Percentiles rank a stretch among this genome's conserved stretches.
These are phyloP conservation scores for Cladopsammia gracilis DNA, from an alignment of 64 coral and sea anemone genomes.

Conservation along the genomic window DNA sequence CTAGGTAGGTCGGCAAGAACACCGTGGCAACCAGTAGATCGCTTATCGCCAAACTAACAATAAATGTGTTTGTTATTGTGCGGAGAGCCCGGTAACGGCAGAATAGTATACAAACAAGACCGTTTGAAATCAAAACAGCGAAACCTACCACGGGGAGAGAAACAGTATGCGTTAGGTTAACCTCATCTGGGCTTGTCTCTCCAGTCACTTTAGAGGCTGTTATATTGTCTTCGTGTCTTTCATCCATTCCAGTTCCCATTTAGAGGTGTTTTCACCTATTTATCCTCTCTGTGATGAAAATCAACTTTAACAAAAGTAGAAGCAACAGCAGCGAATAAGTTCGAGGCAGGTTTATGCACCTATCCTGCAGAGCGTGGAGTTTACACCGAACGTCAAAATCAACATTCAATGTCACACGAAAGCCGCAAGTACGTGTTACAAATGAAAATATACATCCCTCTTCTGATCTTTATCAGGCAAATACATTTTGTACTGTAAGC, in stretches of 20 bases:
- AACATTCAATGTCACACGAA: background rate
- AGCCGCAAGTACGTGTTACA: background rate
- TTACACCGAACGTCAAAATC: too few species aligned
- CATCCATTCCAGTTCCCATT: too few species aligned
- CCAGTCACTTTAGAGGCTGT: background rate
- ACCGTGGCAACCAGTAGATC: slow-evolving; percentile 82
- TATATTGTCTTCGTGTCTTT: background rate
- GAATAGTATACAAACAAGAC: slow-evolving; percentile 84
- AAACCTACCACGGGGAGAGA: slow-evolving; percentile 73
- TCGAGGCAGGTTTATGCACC: too few species aligned
- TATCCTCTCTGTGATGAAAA: too few species aligned
- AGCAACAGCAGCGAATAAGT: too few species aligned
- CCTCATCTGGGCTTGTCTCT: background rate
- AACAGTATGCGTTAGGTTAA: background rate
- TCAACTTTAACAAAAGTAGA: too few species aligned
- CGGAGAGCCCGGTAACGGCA: slow-evolving; percentile 69
- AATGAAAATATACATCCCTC: slow-evolving; percentile 32
- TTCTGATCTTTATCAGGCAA: slow-evolving; percentile 12
- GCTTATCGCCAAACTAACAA: slow-evolving; percentile 88
- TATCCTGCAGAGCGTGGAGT: too few species aligned
- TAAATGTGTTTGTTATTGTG: slow-evolving; percentile 93
- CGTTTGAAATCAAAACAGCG: slow-evolving; percentile 78
- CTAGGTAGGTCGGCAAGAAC: slow-evolving; percentile 77
- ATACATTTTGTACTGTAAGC: slow-evolving; percentile 36
- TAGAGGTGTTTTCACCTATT: too few species aligned